Percentiles rank a stretch among this genome's conserved stretches.
phyloP scores from a whole-genome alignment of 2,888 invertebrate species.

The Mesochorus sp. region DNA sequence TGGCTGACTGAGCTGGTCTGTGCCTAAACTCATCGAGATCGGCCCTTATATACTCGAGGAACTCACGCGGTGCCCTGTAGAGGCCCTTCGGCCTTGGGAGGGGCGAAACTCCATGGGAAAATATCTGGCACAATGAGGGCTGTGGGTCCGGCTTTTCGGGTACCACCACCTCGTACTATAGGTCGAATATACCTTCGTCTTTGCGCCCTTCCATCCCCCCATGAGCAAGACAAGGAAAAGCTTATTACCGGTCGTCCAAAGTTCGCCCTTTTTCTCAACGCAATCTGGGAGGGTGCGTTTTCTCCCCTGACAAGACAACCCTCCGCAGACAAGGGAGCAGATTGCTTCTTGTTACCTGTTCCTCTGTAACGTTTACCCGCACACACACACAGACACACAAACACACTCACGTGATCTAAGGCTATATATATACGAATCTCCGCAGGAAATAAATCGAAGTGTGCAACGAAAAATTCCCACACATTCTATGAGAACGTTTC shows the following conservation, averaged over 20 bases:
- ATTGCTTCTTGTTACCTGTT: slow-evolving; percentile 63
- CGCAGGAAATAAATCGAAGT: neutral
- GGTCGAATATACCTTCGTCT: slow-evolving; percentile 4
- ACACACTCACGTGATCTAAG: neutral
- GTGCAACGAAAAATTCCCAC: slow-evolving; percentile 51
- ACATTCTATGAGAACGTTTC: slow-evolving; percentile 24
- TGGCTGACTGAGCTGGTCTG: slow-evolving; percentile 72
- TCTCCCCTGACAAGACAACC: slow-evolving; percentile 49
- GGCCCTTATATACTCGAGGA: slow-evolving; percentile 73
- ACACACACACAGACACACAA: neutral
- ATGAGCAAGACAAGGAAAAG: neutral
- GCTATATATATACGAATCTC: slow-evolving; percentile 44
- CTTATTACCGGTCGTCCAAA: slow-evolving; percentile 8
- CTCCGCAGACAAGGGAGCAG: slow-evolving; percentile 26
- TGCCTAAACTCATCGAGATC: slow-evolving; percentile 56
- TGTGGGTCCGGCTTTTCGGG: slow-evolving; percentile 48
- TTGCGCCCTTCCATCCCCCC: neutral
- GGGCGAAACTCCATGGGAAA: slow-evolving; percentile 73
- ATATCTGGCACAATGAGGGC: slow-evolving; percentile 71
- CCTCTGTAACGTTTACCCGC: slow-evolving; percentile 32
- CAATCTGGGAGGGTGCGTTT: neutral
- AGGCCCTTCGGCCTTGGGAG: slow-evolving; percentile 61
- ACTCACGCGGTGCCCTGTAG: slow-evolving; percentile 29
- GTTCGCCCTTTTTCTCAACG: no score
- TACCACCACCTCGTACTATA: neutral